A percentile compares a stretch with the other conserved stretches of the same genome.
Evolutionary conservation across 2,113 vertebrate genomes (phyloP).

Genomic region (Austrofundulus limnaeus): DNA sequence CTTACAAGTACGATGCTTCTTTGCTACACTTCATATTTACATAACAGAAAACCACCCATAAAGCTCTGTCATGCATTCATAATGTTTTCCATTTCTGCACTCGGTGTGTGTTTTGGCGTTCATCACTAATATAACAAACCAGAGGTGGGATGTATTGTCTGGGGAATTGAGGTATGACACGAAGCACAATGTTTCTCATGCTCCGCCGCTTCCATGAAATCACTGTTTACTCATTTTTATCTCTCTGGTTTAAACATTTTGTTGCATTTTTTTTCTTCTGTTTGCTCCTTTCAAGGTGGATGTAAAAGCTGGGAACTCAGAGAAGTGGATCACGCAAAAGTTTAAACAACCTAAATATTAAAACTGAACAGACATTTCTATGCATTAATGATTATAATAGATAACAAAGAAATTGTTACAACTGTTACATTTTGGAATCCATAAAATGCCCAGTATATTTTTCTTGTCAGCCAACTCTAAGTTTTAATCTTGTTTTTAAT

Average conservation of each 20-base stretch:
- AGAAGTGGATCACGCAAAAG: neutral
- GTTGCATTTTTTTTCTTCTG: constrained; percentile 3
- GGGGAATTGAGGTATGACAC: constrained; percentile 40
- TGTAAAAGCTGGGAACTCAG: neutral
- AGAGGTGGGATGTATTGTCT: constrained; percentile 31
- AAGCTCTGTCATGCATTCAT: constrained; percentile 55
- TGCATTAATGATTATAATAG: neutral
- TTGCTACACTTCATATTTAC: constrained; percentile 45
- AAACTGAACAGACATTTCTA: neutral
- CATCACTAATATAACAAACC: constrained; percentile 49
- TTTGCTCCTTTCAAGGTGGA: neutral
- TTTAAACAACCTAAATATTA: neutral
- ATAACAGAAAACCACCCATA: constrained; percentile 39
- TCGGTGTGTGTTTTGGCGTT: constrained; percentile 28
- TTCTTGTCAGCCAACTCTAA: too few species aligned
- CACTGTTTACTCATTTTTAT: constrained; percentile 44
- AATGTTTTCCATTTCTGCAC: constrained; percentile 48
- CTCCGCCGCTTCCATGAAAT: constrained; percentile 34
- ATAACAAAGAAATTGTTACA: too few species aligned
- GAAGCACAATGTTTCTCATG: constrained; percentile 33
- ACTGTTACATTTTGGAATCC: too few species aligned
- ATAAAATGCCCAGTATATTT: too few species aligned
- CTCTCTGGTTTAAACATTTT: constrained; percentile 21
- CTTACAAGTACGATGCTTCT: constrained; percentile 35
- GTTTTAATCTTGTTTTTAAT: too few species aligned